phyloP scores from a whole-genome alignment of 2,797 vertebrate genomes.

The Lagocephalus sceleratus region DNA sequence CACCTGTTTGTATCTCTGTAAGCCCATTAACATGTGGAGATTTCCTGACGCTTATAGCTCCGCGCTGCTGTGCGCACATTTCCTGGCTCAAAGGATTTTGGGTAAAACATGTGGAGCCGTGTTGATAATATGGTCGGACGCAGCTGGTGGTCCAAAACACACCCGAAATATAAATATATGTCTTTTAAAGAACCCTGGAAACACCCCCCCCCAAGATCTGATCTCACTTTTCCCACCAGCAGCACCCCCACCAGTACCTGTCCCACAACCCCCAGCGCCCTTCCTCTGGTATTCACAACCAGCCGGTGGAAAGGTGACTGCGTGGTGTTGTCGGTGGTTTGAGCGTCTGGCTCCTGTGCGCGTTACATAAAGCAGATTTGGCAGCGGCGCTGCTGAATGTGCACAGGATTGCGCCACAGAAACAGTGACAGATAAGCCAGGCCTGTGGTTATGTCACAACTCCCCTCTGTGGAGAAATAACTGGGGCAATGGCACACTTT shows the following conservation, averaged over 20 bases:
- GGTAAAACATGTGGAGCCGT: conserved; percentile 33
- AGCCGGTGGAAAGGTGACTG: conserved; percentile 16
- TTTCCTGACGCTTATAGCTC: conserved; percentile 66
- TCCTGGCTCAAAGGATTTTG: conserved; percentile 33
- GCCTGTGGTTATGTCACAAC: conserved; percentile 68
- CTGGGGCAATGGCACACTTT: conserved; percentile 70
- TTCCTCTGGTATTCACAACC: conserved; percentile 17
- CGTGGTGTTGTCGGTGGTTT: conserved; percentile 41
- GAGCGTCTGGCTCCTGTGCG: conserved; percentile 41
- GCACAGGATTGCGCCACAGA: conserved; percentile 40
- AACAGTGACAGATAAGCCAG: conserved; percentile 49
- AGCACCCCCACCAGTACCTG: background rate
- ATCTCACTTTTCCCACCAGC: background rate
- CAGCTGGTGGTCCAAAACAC: background rate
- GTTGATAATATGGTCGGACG: background rate
- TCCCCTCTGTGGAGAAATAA: conserved; percentile 59
- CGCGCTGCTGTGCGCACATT: conserved; percentile 40
- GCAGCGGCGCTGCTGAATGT: conserved; percentile 41
- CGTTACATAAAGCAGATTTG: conserved; percentile 59
- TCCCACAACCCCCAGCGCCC: background rate
- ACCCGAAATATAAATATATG: background rate
- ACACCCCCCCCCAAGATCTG: no score
- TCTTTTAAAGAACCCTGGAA: background rate
- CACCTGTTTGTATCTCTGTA: conserved; percentile 69
- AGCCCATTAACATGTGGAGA: conserved; percentile 70